Evolutionary conservation across 2,113 vertebrate genomes (phyloP).

Genomic region (Burhinus bistriatus): DNA sequence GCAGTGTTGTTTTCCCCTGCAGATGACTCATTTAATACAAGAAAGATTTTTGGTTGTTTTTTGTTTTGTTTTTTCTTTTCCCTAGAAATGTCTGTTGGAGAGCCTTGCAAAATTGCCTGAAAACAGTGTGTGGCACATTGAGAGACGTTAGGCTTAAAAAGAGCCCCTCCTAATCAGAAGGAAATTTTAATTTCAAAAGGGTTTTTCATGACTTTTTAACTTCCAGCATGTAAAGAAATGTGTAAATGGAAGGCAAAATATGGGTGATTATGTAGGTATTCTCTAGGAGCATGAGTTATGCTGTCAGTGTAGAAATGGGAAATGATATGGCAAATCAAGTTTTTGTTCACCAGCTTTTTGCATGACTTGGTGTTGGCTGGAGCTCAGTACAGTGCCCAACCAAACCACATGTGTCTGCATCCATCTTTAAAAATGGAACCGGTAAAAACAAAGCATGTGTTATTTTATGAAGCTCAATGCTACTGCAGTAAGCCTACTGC

Average conservation of each 20-base stretch:
- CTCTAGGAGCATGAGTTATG: not conserved
- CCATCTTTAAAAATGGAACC: not conserved
- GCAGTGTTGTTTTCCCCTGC: not conserved
- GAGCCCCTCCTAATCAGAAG: not conserved
- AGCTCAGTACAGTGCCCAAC: not conserved
- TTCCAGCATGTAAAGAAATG: not conserved
- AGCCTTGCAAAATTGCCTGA: not conserved
- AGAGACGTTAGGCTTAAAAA: not conserved
- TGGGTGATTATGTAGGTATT: not conserved
- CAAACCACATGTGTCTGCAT: not conserved
- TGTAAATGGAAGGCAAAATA: not conserved
- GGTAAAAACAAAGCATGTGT: not conserved
- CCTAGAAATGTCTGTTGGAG: not conserved
- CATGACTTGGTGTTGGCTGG: not conserved
- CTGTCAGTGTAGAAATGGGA: not conserved
- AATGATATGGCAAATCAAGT: not conserved
- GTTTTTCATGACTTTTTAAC: not conserved
- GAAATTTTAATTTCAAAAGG: not conserved
- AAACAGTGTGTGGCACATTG: not conserved
- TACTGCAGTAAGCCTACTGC: not conserved
- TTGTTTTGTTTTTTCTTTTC: not conserved
- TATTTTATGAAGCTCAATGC: not conserved
- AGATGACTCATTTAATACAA: not conserved
- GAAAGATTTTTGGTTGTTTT: not conserved
- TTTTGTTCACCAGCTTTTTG: not conserved